Percentiles rank a stretch among this genome's conserved stretches.
phyloP scores from a whole-genome alignment of 2,113 vertebrate genomes.

The Entelurus aequoreus region DNA sequence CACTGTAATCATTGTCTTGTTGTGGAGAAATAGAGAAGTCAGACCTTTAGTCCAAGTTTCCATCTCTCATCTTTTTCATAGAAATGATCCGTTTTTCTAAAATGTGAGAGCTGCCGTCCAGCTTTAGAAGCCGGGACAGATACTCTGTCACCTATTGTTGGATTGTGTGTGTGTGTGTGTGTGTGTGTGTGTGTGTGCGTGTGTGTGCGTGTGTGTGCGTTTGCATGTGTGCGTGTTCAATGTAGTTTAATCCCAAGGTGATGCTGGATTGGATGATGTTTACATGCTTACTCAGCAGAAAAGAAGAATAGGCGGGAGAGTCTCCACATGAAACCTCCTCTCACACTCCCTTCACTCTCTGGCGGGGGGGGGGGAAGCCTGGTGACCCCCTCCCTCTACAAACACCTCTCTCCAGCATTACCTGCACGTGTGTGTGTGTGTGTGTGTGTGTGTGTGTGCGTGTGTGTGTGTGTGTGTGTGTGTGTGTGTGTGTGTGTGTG shows the following conservation, averaged over 20 bases:
- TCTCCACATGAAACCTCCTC: constrained; percentile 50
- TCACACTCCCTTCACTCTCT: constrained; percentile 38
- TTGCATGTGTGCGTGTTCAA: constrained; percentile 2
- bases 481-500: constrained; percentile 9
- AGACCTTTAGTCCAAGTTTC: too few species aligned
- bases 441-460: constrained; percentile 33
- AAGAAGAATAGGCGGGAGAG: constrained; percentile 26
- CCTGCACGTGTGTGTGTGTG: constrained; percentile 13
- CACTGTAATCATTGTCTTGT: too few species aligned
- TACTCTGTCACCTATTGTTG: too few species aligned
- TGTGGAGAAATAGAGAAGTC: too few species aligned
- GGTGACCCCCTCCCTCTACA: constrained; percentile 52
- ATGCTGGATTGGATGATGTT: constrained; percentile 55
- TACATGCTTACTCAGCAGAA: constrained; percentile 65
- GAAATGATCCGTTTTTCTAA: too few species aligned
- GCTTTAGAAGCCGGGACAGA: too few species aligned
- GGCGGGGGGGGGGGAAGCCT: constrained; percentile 47
- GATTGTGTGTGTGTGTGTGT: too few species aligned
- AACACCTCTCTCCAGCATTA: constrained; percentile 6
- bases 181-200: too few species aligned
- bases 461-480: constrained; percentile 31
- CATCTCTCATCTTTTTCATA: too few species aligned
- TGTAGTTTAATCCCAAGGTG: constrained; percentile 55
- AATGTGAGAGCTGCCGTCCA: too few species aligned
- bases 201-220: not conserved